Evolutionary conservation across 2,888 invertebrate species (phyloP).

Genomic region (Cheiracanthium punctorium): DNA sequence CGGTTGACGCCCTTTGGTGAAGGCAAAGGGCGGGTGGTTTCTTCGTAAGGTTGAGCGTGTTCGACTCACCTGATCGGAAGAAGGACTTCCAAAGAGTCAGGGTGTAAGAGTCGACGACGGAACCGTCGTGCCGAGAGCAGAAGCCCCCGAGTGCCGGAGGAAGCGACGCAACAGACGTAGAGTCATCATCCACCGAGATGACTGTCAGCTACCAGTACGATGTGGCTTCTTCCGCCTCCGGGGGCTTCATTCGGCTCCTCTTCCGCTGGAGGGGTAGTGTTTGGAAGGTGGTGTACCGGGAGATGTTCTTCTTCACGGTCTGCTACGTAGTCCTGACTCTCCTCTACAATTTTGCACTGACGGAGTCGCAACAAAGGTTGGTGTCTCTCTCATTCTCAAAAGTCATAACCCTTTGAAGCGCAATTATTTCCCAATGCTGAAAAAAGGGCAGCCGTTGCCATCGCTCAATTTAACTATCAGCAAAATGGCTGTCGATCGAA

Average conservation of each 20-base stretch:
- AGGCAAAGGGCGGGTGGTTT: neutral
- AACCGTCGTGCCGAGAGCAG: constrained; percentile 39
- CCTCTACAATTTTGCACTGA: constrained; percentile 79
- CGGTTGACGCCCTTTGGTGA: neutral
- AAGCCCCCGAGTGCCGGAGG: constrained; percentile 53
- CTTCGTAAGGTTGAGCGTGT: neutral
- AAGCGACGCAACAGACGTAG: constrained; percentile 34
- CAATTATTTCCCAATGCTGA: too few relatives aligned
- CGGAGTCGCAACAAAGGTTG: constrained; percentile 78
- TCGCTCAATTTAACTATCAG: too few relatives aligned
- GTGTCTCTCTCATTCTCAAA: constrained; percentile 58
- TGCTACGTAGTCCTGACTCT: constrained; percentile 78
- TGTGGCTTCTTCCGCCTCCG: constrained; percentile 80
- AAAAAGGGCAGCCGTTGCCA: too few relatives aligned
- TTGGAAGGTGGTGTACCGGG: constrained; percentile 80
- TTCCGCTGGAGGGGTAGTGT: constrained; percentile 80
- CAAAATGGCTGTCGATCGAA: too few relatives aligned
- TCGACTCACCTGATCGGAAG: neutral
- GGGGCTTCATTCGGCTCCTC: constrained; percentile 80
- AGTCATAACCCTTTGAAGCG: too few relatives aligned
- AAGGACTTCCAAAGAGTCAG: neutral
- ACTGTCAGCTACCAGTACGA: constrained; percentile 81
- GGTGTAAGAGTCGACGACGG: constrained; percentile 47
- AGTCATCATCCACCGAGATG: constrained; percentile 75
- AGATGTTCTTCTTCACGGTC: constrained; percentile 78